phyloP scores from a whole-genome alignment of 2,888 invertebrate genomes.

The Physocephala rufipes region DNA sequence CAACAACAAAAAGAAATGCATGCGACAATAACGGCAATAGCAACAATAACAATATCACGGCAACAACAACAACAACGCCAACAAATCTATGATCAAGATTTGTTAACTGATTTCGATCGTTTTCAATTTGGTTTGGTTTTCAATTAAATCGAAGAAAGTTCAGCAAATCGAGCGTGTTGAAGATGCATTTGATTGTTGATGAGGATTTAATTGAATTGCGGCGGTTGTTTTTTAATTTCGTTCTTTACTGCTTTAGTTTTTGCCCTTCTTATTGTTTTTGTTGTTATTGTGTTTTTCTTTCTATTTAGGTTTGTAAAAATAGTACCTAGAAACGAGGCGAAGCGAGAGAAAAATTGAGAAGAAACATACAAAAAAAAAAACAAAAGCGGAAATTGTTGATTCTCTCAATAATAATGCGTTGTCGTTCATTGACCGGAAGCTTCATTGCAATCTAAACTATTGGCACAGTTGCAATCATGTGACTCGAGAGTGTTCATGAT shows the following conservation, averaged over 20 bases:
- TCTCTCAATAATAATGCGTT: conserved; percentile 27
- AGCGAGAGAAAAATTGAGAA: not conserved
- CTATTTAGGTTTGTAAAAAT: conserved; percentile 13
- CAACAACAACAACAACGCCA: conserved; percentile 6
- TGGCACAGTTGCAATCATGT: not conserved
- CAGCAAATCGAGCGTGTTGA: conserved; percentile 4
- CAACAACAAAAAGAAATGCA: conserved; percentile 8
- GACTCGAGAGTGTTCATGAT: no score
- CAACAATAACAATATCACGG: not conserved
- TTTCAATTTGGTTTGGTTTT: conserved; percentile 28
- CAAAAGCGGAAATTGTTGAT: conserved; percentile 32
- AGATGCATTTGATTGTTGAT: no score
- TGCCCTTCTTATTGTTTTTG: not conserved
- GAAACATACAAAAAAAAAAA: not conserved
- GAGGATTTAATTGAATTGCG: conserved; percentile 31
- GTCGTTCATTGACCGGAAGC: conserved; percentile 34
- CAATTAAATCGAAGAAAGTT: conserved; percentile 17
- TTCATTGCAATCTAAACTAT: conserved; percentile 3
- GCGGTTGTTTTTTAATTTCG: not conserved
- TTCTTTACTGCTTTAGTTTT: not conserved
- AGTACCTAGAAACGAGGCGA: conserved; percentile 3
- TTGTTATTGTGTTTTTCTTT: not conserved
- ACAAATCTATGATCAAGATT: conserved; percentile 18
- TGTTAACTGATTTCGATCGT: not conserved
- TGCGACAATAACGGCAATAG: no score